A percentile compares a stretch with the other conserved stretches of the same genome.
phyloP scores from a whole-genome alignment of 2,797 vertebrate species.

The Arctocebus calabarensis region DNA sequence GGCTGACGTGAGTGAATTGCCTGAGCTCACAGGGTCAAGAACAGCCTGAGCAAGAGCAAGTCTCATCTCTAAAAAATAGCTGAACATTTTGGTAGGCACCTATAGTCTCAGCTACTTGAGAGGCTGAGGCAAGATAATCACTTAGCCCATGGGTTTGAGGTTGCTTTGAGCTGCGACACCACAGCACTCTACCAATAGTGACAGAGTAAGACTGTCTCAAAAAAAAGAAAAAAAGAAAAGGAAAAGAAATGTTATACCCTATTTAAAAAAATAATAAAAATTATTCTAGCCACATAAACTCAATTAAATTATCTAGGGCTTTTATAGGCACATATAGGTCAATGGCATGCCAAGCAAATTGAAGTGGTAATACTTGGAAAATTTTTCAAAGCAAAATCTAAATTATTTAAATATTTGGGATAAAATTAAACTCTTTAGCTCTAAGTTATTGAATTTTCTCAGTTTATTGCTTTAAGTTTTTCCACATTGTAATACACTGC shows the following conservation, averaged over 20 bases:
- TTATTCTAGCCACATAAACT: background rate
- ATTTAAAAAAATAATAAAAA: background rate
- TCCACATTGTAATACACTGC: background rate
- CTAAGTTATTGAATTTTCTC: background rate
- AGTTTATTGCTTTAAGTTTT: background rate
- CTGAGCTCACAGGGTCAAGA: no score
- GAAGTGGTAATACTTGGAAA: background rate
- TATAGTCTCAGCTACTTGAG: no score
- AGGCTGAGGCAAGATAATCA: no score
- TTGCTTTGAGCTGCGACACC: no score
- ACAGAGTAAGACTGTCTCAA: no score
- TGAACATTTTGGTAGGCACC: no score
- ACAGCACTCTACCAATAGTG: no score
- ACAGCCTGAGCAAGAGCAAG: no score
- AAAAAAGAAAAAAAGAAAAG: no score
- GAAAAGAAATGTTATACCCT: background rate
- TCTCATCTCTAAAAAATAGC: no score
- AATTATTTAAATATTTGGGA: background rate
- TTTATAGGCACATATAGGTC: background rate
- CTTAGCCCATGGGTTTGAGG: no score
- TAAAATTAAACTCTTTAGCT: background rate
- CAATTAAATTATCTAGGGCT: background rate
- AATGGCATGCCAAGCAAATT: background rate
- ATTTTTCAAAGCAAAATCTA: slow-evolving; percentile 11
- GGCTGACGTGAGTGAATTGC: no score